Evolutionary conservation across 2,797 vertebrate species (phyloP).

Genomic region (Cichlasoma orientale): DNA sequence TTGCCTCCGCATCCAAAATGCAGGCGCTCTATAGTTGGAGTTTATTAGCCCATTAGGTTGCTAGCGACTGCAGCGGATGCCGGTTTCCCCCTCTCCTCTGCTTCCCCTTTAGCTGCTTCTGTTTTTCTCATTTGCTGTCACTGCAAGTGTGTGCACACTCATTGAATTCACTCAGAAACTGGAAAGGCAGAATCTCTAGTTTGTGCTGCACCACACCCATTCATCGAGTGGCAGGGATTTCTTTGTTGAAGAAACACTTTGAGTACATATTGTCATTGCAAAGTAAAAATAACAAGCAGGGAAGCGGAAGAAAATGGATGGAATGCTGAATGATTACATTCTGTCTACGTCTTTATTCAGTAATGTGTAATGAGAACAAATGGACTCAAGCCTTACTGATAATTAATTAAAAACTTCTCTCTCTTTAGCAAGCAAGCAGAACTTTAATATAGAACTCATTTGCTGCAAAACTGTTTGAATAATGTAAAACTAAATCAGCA

Average conservation of each 20-base stretch:
- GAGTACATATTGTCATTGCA: constrained; percentile 13
- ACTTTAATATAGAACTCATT: not conserved
- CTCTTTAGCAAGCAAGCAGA: not conserved
- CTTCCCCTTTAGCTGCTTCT: constrained; percentile 41
- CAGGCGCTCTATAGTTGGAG: constrained; percentile 71
- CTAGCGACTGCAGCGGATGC: constrained; percentile 40
- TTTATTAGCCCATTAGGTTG: constrained; percentile 78
- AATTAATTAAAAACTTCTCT: not conserved
- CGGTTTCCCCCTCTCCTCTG: constrained; percentile 25
- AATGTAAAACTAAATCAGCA: not conserved
- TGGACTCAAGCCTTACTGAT: not conserved
- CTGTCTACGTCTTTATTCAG: not conserved
- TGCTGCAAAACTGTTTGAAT: not conserved
- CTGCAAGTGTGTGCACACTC: not conserved
- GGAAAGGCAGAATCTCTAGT: constrained; percentile 52
- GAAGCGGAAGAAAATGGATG: not conserved
- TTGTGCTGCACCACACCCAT: constrained; percentile 61
- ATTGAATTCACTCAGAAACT: constrained; percentile 47
- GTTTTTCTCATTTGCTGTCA: constrained; percentile 63
- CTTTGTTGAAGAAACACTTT: constrained; percentile 33
- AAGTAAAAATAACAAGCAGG: constrained; percentile 4
- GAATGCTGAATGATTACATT: constrained; percentile 18
- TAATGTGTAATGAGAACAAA: not conserved
- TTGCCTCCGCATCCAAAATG: constrained; percentile 53
- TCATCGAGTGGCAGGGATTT: constrained; percentile 37